Evolutionary conservation across 2,113 vertebrate genomes (phyloP), one percentile per base, ranked within the genome.

Genomic region (Saguinus midas): DNA sequence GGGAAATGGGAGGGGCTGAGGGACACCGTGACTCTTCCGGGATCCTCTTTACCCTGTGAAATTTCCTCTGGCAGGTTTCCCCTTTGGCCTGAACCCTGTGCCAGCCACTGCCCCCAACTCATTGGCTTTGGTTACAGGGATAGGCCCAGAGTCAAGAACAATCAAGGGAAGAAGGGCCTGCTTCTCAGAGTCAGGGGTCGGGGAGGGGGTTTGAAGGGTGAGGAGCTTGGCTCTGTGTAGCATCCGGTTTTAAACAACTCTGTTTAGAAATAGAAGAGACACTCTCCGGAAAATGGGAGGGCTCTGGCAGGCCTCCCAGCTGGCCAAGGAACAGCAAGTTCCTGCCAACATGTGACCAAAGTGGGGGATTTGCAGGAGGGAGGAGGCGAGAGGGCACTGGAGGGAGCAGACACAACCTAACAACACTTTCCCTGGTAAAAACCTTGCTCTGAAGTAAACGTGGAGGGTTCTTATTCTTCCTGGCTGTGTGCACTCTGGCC

Each of bases 281-380:
- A 48, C 90, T 78, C 58, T 95, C 70, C 0, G 50, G 92, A 90
- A 96, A 88, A 90, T 76, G 95, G 96, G 95, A 94, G 95, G 96
- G 37, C 64, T 85, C 84, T 98, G 97, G 98, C 97, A 93, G 80
- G 66, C 35, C 4, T 97, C 97, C 91, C 52, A 32, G 27, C 61
- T 64, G 93, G 91, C 37, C 35, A 45, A 89, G 87, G 93, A 94
- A 94, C 93, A 73, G 64, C 64, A 45, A 97, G 96, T 97, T 96
- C 96, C 78, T 93, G 96, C 95, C 96, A 96, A 72, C 45, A 83
- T 25, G 73, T 66, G 89, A 78, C 4, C 20, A 96, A 98, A 98
- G 91, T 83, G 16, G 83, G 79, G 64, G 84, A 48, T n/a, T 29
- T 85, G 81, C 70, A 81, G 86, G 83, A 91, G 83, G 93, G 57